Evolutionary conservation across 2,797 vertebrate species (phyloP).

Genomic region (Anomalospiza imberbis): DNA sequence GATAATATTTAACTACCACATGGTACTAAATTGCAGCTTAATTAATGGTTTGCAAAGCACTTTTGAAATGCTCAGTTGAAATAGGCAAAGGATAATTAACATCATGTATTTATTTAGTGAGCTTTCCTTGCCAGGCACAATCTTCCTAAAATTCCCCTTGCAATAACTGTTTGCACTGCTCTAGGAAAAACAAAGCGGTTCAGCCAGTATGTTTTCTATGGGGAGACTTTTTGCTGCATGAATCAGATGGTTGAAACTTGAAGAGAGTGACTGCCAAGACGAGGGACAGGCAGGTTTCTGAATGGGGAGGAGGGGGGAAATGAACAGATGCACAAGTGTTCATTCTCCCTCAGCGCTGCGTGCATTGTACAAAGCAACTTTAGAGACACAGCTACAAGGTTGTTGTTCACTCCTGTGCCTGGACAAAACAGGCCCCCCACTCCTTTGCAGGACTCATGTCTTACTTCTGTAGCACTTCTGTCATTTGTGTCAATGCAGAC

Average conservation of each 20-base stretch:
- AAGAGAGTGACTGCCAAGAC: neutral
- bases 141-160: conserved; percentile 39
- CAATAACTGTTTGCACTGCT: conserved; percentile 41
- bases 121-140: conserved; percentile 40
- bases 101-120: conserved; percentile 37
- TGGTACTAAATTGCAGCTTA: neutral
- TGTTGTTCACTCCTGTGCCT: neutral
- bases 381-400: neutral
- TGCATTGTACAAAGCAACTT: neutral
- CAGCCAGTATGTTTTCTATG: conserved; percentile 21
- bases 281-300: neutral
- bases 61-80: conserved; percentile 32
- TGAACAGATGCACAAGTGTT: conserved; percentile 6
- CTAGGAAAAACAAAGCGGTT: conserved; percentile 35
- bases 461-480: neutral
- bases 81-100: conserved; percentile 33
- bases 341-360: fast-evolving
- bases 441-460: neutral
- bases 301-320: neutral
- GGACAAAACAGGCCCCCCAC: neutral
- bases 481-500: neutral
- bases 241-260: conserved; percentile 48
- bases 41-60: conserved; percentile 23
- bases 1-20: conserved; percentile 17
- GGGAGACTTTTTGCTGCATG: conserved; percentile 31